A percentile compares a stretch with the other conserved stretches of the same genome.
These are phyloP conservation scores for Cremastobaeus sp. DNA, from an alignment of 2,888 invertebrate genomes.

Conservation along the genomic window DNA sequence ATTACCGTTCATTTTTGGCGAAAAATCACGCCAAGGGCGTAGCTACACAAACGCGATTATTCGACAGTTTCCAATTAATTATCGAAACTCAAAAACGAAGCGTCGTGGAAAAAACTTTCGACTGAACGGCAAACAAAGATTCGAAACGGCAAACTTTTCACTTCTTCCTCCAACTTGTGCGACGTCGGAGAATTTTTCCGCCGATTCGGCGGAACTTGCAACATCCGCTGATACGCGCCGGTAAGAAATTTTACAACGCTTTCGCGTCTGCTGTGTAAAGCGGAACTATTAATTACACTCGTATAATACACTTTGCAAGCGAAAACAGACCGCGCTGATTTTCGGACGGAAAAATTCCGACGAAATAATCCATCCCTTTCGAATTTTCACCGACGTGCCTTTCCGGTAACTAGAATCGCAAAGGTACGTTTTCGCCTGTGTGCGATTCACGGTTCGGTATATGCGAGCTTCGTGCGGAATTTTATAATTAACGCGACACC, in stretches of 20 bases:
- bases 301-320: constrained; percentile 24
- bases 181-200: background rate
- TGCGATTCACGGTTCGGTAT: constrained; percentile 56
- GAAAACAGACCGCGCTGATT: constrained; percentile 15
- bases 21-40: too few relatives aligned
- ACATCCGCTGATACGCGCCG: constrained; percentile 5
- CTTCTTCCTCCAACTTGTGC: background rate
- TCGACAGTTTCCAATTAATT: constrained; percentile 27
- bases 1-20: too few relatives aligned
- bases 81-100: background rate
- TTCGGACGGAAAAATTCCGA: constrained; percentile 27
- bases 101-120: too few relatives aligned
- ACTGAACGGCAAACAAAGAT: background rate
- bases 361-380: constrained; percentile 48
- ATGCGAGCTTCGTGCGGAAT: constrained; percentile 66
- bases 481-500: constrained; percentile 74
- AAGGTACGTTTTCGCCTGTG: constrained; percentile 45
- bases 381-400: constrained; percentile 45
- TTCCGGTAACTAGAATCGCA: constrained; percentile 48
- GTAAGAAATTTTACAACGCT: background rate
- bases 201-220: background rate
- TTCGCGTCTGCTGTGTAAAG: constrained; percentile 1
- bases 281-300: constrained; percentile 20
- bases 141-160: background rate
- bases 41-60: too few relatives aligned